Evolutionary conservation across 2,888 invertebrate species (phyloP).

Genomic region (Eupeodes latifasciatus): DNA sequence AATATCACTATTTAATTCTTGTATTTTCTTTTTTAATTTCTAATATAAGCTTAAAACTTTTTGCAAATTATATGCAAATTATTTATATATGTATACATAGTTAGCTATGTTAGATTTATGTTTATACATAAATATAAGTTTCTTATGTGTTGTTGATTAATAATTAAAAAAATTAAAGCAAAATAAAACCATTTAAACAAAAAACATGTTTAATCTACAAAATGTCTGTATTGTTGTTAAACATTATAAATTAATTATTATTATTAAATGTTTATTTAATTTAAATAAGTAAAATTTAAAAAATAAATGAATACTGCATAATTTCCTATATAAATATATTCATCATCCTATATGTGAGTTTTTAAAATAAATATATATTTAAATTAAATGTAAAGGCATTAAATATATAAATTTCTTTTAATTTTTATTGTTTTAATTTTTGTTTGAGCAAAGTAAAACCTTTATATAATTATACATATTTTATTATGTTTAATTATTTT

Average conservation of each 20-base stretch:
- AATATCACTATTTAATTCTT: slow-evolving; percentile 60
- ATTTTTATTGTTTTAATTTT: slow-evolving; percentile 14
- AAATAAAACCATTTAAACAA: background rate
- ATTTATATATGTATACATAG: slow-evolving; percentile 52
- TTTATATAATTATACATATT: slow-evolving; percentile 5
- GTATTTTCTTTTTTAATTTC: slow-evolving; percentile 28
- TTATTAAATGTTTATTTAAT: slow-evolving; percentile 36
- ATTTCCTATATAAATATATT: slow-evolving; percentile 34
- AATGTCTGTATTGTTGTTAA: slow-evolving; percentile 54
- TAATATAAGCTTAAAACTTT: slow-evolving; percentile 18
- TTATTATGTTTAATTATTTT: slow-evolving; percentile 18
- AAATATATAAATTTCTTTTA: slow-evolving; percentile 30
- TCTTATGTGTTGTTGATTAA: slow-evolving; percentile 72
- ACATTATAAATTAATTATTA: background rate
- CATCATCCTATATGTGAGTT: slow-evolving; percentile 56
- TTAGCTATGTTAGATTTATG: slow-evolving; percentile 55
- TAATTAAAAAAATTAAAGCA: slow-evolving; percentile 49
- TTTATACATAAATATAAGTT: slow-evolving; percentile 55
- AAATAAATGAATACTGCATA: slow-evolving; percentile 2
- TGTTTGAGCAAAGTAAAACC: slow-evolving; percentile 38
- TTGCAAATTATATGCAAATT: slow-evolving; percentile 53
- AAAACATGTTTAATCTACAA: slow-evolving; percentile 51
- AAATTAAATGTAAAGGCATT: slow-evolving; percentile 33
- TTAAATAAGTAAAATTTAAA: slow-evolving; percentile 32
- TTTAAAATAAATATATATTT: slow-evolving; percentile 8